Evolutionary conservation across 2,888 invertebrate genomes (phyloP), one percentile per base, ranked within the genome.

Genomic region (Hyppa rectilinea): DNA sequence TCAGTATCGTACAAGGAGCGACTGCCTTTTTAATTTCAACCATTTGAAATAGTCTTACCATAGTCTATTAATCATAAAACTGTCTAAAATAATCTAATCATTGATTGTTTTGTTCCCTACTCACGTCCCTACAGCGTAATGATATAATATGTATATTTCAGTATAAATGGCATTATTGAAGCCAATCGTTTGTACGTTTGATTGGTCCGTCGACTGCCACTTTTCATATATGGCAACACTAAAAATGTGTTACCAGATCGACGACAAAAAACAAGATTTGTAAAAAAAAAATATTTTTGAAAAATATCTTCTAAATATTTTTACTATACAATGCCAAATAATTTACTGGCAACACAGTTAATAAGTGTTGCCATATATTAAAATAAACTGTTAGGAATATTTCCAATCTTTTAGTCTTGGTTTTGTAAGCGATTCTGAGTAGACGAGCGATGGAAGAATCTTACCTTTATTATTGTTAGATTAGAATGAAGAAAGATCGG

Each of bases 141-240:
- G 36, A 49, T 73, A 31, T 47, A 52, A 50, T 80, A 82, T 74
- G 52, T 67, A 68, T 81, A 75, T 65, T 70, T 74, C 61, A 80
- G 64, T 36, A 58, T 66, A 56, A 61, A 63, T 73, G 66, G 70
- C 53, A 61, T 59, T 38, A 56, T 50, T 49, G 9, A 53, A 70
- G 65, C 72, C 80, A 80, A 73, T 71, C 69, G 29, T 66, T 59
- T 56, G 23, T 80, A 64, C 17, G 47, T 71, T 43, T 49, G 68
- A 67, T 80, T 85, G 72, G 75, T 69, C 56, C 47, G 66, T 53
- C 45, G 63, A 71, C 75, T 75, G 71, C 60, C 63, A 43, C 10
- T 80, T 80, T 47, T 36, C n/a, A 23, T 63, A 75, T 52, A 71
- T 80, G 78, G 85, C 81, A 78, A 75, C 72, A 83, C 74, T 78